Percentiles rank a stretch among this genome's conserved stretches.
phyloP scores from a whole-genome alignment of 1,140 invertebrate species.

The Listronotus oregonensis region DNA sequence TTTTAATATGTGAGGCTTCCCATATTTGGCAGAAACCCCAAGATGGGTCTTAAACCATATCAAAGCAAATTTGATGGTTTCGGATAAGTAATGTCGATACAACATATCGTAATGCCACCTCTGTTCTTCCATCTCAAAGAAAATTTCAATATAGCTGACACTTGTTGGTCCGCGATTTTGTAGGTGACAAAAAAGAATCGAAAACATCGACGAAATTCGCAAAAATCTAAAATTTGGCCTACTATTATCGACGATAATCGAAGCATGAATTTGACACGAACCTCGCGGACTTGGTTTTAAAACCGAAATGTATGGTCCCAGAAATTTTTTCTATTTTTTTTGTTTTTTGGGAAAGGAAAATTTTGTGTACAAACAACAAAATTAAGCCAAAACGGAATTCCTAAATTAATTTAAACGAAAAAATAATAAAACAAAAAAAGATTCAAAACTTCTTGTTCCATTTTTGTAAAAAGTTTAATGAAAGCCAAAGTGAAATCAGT shows the following conservation, averaged over 20 bases:
- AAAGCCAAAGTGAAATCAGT: too few species aligned
- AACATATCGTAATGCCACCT: too few species aligned
- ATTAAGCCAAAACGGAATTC: too few species aligned
- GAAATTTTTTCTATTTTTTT: constrained; percentile 10
- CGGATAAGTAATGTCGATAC: too few species aligned
- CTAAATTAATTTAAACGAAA: too few species aligned
- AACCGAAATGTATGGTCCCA: constrained; percentile 10
- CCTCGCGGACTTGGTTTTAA: background rate
- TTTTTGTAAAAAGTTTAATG: too few species aligned
- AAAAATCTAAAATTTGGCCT: background rate
- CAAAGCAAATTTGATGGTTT: too few species aligned
- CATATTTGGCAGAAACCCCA: too few species aligned
- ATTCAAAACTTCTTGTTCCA: too few species aligned
- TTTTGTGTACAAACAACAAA: background rate
- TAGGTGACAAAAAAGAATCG: constrained; percentile 34
- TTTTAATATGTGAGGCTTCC: too few species aligned
- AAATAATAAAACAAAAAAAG: too few species aligned
- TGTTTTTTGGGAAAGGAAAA: background rate
- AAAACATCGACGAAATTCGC: constrained; percentile 36
- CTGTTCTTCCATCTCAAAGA: background rate
- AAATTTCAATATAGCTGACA: constrained; percentile 50
- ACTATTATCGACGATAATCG: constrained; percentile 20
- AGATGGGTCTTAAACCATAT: too few species aligned
- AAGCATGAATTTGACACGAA: constrained; percentile 31
- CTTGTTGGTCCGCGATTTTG: constrained; percentile 48